Base-by-base conservation (phyloP, 2,888 invertebrate genomes). In the Calliphora vomitoria region DNA sequence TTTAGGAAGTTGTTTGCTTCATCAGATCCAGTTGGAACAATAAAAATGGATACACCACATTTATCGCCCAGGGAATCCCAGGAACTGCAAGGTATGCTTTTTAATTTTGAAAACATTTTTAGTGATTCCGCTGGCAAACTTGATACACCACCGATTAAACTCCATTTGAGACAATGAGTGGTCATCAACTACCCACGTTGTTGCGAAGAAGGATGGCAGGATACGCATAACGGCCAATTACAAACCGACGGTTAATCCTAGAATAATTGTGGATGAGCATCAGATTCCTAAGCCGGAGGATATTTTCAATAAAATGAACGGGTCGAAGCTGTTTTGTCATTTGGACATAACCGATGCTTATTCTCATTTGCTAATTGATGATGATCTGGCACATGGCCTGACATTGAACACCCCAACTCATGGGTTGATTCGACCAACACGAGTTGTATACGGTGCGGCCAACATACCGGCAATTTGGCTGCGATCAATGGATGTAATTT, bases 291-390 rank as follows among this genome's bases (percentile, higher is more conserved):
- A 35, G 6, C 35, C 35, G 35, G 35, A 35, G 6, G 6, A 35
- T 6, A 35, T 35, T 35, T 35, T 35, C 6, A 35, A 35, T 5
- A 35, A 35, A 35, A 35, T 35, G 35, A 35, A 35, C 6, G 35
- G 35, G 35, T 35, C 82, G 1, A 82, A 66, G 47, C 1, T 86
- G 6, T 11, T 82, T 18, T 72, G 66, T 11, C 72, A 82, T n/a
- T 55, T 82, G 6, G 76, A 85, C 20, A 64, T 85, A 31, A 82
- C 81, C 0, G 85, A 72, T 62, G 85, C 76, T 0, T 82, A 85
- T 58, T 76, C 85, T 0, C 81, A 85, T 8, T 25, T 76, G n/a
- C 11, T 8, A 55, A 50, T 85, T 55, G 69, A 75, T 13, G 41
- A 80, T 0, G 69, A 85, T 1, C 62, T 85, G 1, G 41, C 60